Conservation (phyloP, 1,140 invertebrate species). For the Calephelis nemesis region DNA sequence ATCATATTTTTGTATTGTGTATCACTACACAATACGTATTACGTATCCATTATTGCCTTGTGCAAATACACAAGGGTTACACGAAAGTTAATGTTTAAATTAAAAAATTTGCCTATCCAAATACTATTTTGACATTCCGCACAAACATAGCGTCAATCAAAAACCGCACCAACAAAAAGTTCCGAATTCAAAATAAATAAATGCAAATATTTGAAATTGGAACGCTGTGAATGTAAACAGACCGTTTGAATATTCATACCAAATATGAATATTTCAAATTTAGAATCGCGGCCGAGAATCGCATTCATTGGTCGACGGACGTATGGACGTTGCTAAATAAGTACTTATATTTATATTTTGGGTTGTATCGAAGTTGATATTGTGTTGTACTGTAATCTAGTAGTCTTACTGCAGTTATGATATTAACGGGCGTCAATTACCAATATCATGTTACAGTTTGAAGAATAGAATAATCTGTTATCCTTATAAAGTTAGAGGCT, state of each 20-base stretch:
- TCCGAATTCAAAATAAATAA: constrained; percentile 65
- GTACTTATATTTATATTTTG: not conserved
- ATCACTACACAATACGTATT: no score
- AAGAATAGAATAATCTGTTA: no score
- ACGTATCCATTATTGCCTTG: no score
- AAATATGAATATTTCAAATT: constrained; percentile 74
- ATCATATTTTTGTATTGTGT: no score
- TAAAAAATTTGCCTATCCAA: constrained; percentile 34
- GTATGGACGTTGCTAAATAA: constrained; percentile 7
- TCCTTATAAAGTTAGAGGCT: no score
- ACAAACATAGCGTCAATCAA: constrained; percentile 38
- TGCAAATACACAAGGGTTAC: no score
- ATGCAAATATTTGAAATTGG: constrained; percentile 73
- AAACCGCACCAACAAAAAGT: constrained; percentile 44
- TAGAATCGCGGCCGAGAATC: constrained; percentile 59
- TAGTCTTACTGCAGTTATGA: no score
- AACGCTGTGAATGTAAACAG: constrained; percentile 69
- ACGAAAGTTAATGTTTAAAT: constrained; percentile 40
- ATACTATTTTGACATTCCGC: constrained; percentile 34
- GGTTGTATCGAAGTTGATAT: not conserved
- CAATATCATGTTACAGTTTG: no score
- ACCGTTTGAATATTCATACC: constrained; percentile 69
- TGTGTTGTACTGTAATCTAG: no score
- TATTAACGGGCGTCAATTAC: no score
- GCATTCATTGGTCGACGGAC: constrained; percentile 53